Percentiles rank a stretch among this genome's conserved stretches.
Conservation (phyloP, 2,797 vertebrate species). For the Phoeniculus purpureus region DNA sequence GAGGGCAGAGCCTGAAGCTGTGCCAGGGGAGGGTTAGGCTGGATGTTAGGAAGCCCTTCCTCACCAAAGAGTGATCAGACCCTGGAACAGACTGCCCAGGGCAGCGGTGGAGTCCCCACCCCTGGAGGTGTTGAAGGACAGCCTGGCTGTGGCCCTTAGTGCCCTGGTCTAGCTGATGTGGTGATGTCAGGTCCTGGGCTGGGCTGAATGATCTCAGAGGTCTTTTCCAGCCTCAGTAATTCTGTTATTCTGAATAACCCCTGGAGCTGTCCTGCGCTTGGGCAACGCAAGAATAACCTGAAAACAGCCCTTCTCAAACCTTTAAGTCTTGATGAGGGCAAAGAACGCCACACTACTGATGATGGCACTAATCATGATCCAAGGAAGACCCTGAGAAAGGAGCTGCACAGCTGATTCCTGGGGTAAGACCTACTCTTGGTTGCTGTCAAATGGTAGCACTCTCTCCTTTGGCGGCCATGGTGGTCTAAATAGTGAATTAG, state of each 20-base stretch:
- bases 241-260: not conserved
- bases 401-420: not conserved
- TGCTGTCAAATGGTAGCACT: not conserved
- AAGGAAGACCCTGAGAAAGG: not conserved
- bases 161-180: too few species aligned
- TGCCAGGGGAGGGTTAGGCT: too few species aligned
- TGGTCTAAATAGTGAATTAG: slow-evolving; percentile 16
- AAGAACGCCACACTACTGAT: not conserved
- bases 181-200: too few species aligned
- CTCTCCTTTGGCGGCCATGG: not conserved
- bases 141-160: too few species aligned
- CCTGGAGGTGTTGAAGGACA: too few species aligned
- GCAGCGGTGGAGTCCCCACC: too few species aligned
- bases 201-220: too few species aligned
- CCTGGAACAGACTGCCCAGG: too few species aligned
- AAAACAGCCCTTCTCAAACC: not conserved
- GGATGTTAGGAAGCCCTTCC: too few species aligned
- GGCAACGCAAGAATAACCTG: not conserved
- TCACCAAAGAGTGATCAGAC: too few species aligned
- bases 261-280: not conserved
- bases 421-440: not conserved
- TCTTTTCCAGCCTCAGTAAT: too few species aligned
- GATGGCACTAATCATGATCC: not conserved
- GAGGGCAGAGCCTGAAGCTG: too few species aligned
- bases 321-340: not conserved